Evolutionary conservation across 2,888 invertebrate species (phyloP), one percentile per base, ranked within the genome.

Genomic region (Aphodius sticticus): DNA sequence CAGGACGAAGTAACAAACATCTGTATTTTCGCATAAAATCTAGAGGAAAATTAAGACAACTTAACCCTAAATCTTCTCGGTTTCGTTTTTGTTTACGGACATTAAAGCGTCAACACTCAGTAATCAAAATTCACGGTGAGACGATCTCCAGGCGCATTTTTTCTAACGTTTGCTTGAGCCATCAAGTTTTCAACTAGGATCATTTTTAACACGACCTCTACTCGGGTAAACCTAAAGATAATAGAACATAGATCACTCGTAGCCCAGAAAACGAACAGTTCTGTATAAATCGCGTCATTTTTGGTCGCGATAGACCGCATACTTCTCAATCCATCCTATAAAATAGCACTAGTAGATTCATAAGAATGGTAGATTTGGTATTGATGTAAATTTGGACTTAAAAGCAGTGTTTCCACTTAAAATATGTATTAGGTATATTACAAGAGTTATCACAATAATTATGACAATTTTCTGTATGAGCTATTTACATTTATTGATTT

Each of bases 121-220:
- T 53, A 53, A 53, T 53, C 53, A 53, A 53, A 53, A 53, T 53
- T 53, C 53, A 53, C 53, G 53, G 53, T 53, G 53, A 53, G 53
- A 53, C 53, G 53, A 53, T 53, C 53, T 53, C 53, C 53, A 53
- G 53, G 9, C 53, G 53, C 12, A 53, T 53, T 53, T 53, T 38
- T 53, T 53, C 12, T 5, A 53, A 53, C 53, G 53, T 53, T 53
- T 53, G 53, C 3, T 53, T 53, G 53, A 53, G 53, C 53, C 12
- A 53, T 53, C 53, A 53, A 53, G 9, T 12, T 53, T 53, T 53
- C 53, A 53, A 53, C 53, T 53, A 53, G 6, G 53, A 53, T 53
- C 7, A 53, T 53, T 53, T 53, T 53, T 53, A 53, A 53, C 53
- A 53, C 53, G 53, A 53, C 53, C 53, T 53, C 53, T 53, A 53